Evolutionary conservation across 2,797 vertebrate genomes (phyloP).

Genomic region (Falco berigora): DNA sequence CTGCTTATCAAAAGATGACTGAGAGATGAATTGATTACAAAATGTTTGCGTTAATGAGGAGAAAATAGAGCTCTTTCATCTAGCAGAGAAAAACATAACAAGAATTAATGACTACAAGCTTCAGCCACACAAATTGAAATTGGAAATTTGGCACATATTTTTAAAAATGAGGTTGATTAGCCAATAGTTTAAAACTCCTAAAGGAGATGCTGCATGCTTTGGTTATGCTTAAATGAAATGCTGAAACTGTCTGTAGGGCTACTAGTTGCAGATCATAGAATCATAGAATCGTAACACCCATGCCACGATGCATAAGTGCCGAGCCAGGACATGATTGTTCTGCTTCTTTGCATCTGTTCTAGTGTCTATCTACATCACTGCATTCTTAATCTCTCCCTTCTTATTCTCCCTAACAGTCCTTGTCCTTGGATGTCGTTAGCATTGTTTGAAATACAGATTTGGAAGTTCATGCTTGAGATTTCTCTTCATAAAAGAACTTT

Average conservation of each 20-base stretch:
- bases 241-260: neutral
- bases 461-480: neutral
- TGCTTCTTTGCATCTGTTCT: neutral
- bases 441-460: neutral
- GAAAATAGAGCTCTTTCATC: slow-evolving; percentile 10
- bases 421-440: neutral
- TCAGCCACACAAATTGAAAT: neutral
- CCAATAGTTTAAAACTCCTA: neutral
- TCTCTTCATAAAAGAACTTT: neutral
- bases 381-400: neutral
- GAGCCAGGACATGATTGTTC: neutral
- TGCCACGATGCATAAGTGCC: accelerated
- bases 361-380: too few relatives aligned
- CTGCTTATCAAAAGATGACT: neutral
- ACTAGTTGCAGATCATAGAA: neutral
- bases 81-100: neutral
- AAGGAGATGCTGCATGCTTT: neutral
- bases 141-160: neutral
- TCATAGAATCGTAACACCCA: accelerated
- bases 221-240: neutral
- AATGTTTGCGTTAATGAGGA: neutral
- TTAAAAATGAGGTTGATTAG: neutral
- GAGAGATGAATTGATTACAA: neutral
- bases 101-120: neutral
- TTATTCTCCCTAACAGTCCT: neutral